These are phyloP conservation scores for Uloborus plumipes DNA, from an alignment of 2,888 invertebrate species.

Conservation along the genomic window DNA sequence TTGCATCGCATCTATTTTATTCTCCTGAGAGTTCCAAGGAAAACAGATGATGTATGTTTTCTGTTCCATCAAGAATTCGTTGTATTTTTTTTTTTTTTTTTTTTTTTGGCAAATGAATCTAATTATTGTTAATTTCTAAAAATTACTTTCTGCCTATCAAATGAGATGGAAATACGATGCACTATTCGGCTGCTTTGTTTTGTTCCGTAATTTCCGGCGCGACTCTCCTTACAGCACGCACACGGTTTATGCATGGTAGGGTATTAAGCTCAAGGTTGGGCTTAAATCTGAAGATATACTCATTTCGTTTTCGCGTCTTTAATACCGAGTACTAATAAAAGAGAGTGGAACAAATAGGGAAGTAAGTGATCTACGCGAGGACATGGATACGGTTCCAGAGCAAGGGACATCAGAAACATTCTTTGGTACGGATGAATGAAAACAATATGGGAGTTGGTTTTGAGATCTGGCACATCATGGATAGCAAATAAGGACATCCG, in stretches of 20 bases:
- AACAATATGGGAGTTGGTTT: constrained; percentile 58
- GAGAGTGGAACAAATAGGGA: constrained; percentile 46
- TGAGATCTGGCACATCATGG: constrained; percentile 34
- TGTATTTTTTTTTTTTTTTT: no score
- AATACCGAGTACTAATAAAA: constrained; percentile 37
- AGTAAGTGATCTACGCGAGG: constrained; percentile 52
- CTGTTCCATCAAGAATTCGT: no score
- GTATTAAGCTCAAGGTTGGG: constrained; percentile 60
- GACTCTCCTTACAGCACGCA: constrained; percentile 39
- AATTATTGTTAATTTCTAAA: no score
- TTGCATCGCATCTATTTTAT: no score
- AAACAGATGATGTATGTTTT: no score
- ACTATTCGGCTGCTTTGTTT: constrained; percentile 43
- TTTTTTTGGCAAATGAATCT: no score
- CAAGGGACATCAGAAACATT: constrained; percentile 50
- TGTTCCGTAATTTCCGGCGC: constrained; percentile 49
- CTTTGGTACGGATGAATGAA: constrained; percentile 55
- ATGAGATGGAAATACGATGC: constrained; percentile 39
- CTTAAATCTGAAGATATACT: constrained; percentile 21
- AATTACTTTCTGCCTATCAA: constrained; percentile 15
- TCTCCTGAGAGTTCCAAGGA: no score
- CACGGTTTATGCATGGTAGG: constrained; percentile 47
- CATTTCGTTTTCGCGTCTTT: constrained; percentile 27
- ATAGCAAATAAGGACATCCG: no score
- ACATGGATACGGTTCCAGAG: constrained; percentile 53